Evolutionary conservation across 2,888 invertebrate species (phyloP), one percentile per base, ranked within the genome.

Genomic region (Hyposoter didymator): DNA sequence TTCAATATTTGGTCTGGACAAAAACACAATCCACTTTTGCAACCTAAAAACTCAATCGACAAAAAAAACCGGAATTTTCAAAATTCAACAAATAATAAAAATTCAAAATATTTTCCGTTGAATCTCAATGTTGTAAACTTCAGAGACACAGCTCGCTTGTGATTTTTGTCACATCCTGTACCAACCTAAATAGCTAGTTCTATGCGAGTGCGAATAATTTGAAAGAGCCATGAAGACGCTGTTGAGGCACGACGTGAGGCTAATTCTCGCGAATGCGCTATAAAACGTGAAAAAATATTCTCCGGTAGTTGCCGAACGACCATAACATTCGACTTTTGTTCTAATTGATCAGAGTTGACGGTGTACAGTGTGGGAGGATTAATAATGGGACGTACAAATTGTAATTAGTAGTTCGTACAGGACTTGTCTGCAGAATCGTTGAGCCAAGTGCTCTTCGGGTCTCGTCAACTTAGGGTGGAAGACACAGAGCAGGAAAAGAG

Each of bases 201-300:
- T 4, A 22, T 22, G n/a, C n/a, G 55, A 55, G 55, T 55, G 12
- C 2, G 22, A 19, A 22, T 22, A 1, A 55, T 55, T 55, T 81
- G 69, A 55, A 82, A 4, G 59, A 78, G 49, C 19, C 81, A 52
- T 84, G 55, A 67, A 32, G n/a, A 47, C 55, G 52, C 74, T 76
- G 49, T 62, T 64, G 10, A 47, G 82, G 70, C 62, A 84, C 49
- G 59, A 67, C 70, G 59, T 43, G 52, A 59, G 14, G 62, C 59
- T 59, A 52, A 73, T 74, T 76, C 78, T 84, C 78, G 73, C 78
- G 73, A 74, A 73, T 73, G 73, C 69, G 81, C 78, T 73, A 70
- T 84, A 32, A n/a, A 75, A 75, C 78, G 69, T 43, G 43, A 6
- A 64, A 47, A 10, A n/a, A 4, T 1, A 6, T n/a, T n/a, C 14